A percentile compares a stretch with the other conserved stretches of the same genome.
Evolutionary conservation across 1,140 invertebrate genomes (phyloP).

Genomic region (Adoxophyes honmai): DNA sequence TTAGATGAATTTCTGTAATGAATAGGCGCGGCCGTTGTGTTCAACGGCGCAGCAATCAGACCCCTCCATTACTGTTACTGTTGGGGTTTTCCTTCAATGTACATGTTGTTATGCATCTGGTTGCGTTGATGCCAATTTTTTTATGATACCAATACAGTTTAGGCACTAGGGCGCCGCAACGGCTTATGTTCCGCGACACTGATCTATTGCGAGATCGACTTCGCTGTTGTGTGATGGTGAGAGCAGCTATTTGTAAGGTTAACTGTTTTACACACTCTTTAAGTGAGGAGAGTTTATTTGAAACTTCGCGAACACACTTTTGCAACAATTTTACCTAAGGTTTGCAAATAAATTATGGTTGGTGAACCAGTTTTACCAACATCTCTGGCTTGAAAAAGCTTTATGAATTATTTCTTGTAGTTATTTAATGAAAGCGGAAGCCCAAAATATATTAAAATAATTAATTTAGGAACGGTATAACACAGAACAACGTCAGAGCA

Average conservation of each 20-base stretch:
- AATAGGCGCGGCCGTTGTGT: conserved; percentile 23
- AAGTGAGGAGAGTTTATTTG: not conserved
- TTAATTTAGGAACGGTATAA: too few species aligned
- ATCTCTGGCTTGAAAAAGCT: too few species aligned
- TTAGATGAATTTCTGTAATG: conserved; percentile 19
- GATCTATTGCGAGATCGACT: not conserved
- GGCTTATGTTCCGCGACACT: not conserved
- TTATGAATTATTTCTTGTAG: too few species aligned
- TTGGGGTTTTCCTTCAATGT: conserved; percentile 24
- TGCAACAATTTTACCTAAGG: too few species aligned
- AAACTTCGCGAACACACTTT: not conserved
- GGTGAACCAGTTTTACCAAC: too few species aligned
- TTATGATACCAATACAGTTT: conserved; percentile 32
- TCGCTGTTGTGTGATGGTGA: not conserved
- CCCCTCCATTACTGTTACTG: conserved; percentile 29
- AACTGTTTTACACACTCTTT: not conserved
- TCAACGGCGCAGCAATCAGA: conserved; percentile 15
- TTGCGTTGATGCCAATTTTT: conserved; percentile 26
- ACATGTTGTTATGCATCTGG: conserved; percentile 30
- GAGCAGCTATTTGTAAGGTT: not conserved
- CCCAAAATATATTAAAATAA: too few species aligned
- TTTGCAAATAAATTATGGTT: too few species aligned
- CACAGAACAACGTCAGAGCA: too few species aligned
- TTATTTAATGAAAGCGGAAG: too few species aligned
- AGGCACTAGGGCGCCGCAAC: not conserved